phyloP scores from a whole-genome alignment of 2,797 vertebrate species.

The Eulemur albifrons region DNA sequence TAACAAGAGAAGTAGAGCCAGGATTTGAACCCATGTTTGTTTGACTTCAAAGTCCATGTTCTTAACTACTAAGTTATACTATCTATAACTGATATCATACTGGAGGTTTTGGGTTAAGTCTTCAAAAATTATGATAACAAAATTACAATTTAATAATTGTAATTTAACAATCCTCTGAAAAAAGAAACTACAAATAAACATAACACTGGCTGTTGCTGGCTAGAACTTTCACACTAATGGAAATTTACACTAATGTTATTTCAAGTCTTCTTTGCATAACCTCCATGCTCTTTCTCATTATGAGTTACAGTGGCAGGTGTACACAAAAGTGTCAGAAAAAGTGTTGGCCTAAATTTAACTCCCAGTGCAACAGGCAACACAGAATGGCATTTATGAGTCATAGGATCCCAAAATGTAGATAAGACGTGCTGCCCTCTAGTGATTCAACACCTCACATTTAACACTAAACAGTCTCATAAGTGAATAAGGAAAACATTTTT shows the following conservation, averaged over 20 bases:
- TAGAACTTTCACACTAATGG: neutral
- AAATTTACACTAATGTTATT: slow-evolving; percentile 19
- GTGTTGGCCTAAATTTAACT: slow-evolving; percentile 70
- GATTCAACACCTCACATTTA: slow-evolving; percentile 50
- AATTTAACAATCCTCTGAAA: neutral
- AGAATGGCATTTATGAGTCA: slow-evolving; percentile 16
- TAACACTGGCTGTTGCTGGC: neutral
- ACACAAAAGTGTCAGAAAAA: slow-evolving; percentile 55
- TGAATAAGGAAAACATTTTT: neutral
- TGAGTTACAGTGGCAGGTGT: slow-evolving; percentile 74
- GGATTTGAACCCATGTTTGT: neutral
- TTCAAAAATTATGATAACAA: slow-evolving; percentile 38
- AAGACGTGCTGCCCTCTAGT: slow-evolving; percentile 82
- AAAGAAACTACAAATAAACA: slow-evolving; percentile 53
- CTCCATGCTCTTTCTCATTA: neutral
- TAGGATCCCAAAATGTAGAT: neutral
- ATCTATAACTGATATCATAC: neutral
- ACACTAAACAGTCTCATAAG: neutral
- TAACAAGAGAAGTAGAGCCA: neutral
- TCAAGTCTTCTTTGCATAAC: slow-evolving; percentile 42
- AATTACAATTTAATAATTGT: neutral
- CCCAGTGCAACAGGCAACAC: neutral
- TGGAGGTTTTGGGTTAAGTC: neutral
- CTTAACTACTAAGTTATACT: neutral
- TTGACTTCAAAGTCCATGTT: neutral